Percentiles rank a stretch among this genome's conserved stretches.
Conservation (phyloP, 2,797 vertebrate genomes). For the Fratercula arctica region DNA sequence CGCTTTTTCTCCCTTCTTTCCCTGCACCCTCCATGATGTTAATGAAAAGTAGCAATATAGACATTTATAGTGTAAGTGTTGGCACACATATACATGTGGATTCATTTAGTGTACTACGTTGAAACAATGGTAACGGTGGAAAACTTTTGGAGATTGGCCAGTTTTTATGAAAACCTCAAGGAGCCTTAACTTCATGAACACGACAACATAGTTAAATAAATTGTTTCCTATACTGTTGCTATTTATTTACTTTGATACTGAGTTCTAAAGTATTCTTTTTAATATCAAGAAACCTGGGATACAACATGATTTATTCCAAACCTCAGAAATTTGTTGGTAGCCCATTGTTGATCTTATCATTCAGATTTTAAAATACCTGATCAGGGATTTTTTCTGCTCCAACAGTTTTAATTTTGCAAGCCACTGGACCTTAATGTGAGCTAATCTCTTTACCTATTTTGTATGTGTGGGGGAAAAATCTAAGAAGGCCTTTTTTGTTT, state of each 20-base stretch:
- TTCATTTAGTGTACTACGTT: background rate
- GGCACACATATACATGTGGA: background rate
- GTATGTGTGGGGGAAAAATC: background rate
- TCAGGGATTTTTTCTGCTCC: slow-evolving; percentile 63
- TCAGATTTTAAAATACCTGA: slow-evolving; percentile 64
- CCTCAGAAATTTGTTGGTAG: slow-evolving; percentile 2
- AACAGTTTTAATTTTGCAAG: slow-evolving; percentile 71
- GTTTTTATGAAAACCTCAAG: background rate
- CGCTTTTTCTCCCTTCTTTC: background rate
- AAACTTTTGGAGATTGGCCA: background rate
- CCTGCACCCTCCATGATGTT: background rate
- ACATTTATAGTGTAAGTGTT: background rate
- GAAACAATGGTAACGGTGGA: background rate
- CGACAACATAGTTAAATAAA: background rate
- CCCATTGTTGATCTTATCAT: slow-evolving; percentile 54
- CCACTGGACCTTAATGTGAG: slow-evolving; percentile 71
- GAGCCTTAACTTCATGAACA: background rate
- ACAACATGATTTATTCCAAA: background rate
- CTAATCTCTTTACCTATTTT: slow-evolving; percentile 52
- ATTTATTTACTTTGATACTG: background rate
- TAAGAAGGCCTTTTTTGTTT: slow-evolving; percentile 35
- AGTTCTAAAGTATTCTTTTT: background rate
- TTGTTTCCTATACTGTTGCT: background rate
- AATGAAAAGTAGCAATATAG: background rate
- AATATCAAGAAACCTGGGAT: background rate